phyloP scores from a whole-genome alignment of 2,113 vertebrate species.

The Muntiacus muntjak region DNA sequence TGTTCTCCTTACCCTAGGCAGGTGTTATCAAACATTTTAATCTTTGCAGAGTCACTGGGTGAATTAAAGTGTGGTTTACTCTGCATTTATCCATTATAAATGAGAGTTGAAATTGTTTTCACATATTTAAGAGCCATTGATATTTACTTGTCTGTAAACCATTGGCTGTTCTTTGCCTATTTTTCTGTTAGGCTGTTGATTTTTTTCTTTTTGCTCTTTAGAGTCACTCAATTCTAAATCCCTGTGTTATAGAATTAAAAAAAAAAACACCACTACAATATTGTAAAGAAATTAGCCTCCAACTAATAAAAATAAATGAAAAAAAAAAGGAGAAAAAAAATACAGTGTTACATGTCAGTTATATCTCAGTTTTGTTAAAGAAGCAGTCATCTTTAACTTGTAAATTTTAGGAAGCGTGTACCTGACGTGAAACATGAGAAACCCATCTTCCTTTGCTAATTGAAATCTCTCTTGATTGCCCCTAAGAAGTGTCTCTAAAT shows the following conservation, averaged over 20 bases:
- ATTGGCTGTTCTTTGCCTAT: background rate
- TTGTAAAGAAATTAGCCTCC: too few relatives aligned
- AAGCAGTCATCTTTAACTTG: background rate
- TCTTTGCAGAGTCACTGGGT: slow-evolving; percentile 45
- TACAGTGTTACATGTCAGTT: background rate
- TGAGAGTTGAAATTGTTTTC: slow-evolving; percentile 42
- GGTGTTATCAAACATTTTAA: slow-evolving; percentile 52
- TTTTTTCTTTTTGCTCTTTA: slow-evolving; percentile 42
- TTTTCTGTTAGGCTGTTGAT: slow-evolving; percentile 11
- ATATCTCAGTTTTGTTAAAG: background rate
- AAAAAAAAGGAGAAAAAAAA: background rate
- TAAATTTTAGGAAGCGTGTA: slow-evolving; percentile 43
- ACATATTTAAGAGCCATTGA: slow-evolving; percentile 8
- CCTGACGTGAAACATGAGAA: background rate
- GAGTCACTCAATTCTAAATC: slow-evolving; percentile 1
- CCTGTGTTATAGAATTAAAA: background rate
- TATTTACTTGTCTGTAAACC: slow-evolving; percentile 33
- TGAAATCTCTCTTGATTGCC: background rate
- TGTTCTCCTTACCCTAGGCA: slow-evolving; percentile 6
- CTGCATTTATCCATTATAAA: slow-evolving; percentile 46
- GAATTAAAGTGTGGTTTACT: slow-evolving; percentile 11
- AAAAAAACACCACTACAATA: background rate
- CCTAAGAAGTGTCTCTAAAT: background rate
- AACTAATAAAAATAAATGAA: too few relatives aligned
- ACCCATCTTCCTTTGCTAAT: background rate